These are phyloP conservation scores for Parnassius orleans DNA, from an alignment of 2,888 invertebrate species.

Conservation along the genomic window DNA sequence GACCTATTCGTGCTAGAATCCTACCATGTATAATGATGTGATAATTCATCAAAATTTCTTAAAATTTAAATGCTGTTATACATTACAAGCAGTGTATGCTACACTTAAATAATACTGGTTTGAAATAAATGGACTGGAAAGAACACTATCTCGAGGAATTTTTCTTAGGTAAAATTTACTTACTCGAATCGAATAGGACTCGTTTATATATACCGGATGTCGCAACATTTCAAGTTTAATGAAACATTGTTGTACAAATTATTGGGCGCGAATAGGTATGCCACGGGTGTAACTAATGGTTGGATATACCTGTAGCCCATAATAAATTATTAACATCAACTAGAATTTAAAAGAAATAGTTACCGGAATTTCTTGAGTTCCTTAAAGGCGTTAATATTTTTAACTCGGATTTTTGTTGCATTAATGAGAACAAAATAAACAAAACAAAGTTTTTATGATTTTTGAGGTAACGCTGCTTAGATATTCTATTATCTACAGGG, in stretches of 20 bases:
- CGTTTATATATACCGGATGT: slow-evolving; percentile 31
- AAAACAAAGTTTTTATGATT: too few relatives aligned
- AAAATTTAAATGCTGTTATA: background rate
- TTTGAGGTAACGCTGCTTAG: too few relatives aligned
- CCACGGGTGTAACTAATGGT: slow-evolving; percentile 26
- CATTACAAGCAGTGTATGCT: slow-evolving; percentile 7
- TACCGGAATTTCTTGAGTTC: background rate
- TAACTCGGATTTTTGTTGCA: too few relatives aligned
- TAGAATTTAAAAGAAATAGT: slow-evolving; percentile 14
- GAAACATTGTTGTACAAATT: slow-evolving; percentile 49
- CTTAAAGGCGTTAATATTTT: too few relatives aligned
- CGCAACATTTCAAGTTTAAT: slow-evolving; percentile 47
- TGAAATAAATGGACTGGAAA: slow-evolving; percentile 18
- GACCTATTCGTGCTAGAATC: too few relatives aligned
- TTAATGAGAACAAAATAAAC: too few relatives aligned
- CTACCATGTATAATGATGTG: too few relatives aligned
- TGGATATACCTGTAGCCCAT: background rate
- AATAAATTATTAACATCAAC: slow-evolving; percentile 17
- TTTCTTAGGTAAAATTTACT: slow-evolving; percentile 32
- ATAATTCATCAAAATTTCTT: background rate
- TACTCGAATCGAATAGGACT: slow-evolving; percentile 20
- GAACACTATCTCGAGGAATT: slow-evolving; percentile 33
- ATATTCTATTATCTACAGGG: too few relatives aligned
- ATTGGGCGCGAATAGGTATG: slow-evolving; percentile 34
- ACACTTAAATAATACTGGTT: slow-evolving; percentile 13